Evolutionary conservation across 2,888 invertebrate species (phyloP).

Genomic region (Cantharis lateralis): DNA sequence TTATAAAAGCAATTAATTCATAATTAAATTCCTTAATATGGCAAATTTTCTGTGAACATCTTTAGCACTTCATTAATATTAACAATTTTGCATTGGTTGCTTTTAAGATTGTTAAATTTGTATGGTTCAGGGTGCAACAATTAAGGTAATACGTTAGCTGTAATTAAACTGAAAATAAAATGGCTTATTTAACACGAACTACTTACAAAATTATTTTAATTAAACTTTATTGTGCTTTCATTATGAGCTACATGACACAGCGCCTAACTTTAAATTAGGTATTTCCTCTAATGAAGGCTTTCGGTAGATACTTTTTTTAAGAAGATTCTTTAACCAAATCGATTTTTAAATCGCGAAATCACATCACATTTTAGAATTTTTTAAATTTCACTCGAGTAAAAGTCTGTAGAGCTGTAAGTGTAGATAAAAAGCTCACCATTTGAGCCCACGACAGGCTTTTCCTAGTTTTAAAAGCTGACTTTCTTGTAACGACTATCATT

Average conservation of each 20-base stretch:
- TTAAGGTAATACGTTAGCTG: neutral
- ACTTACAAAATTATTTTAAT: neutral
- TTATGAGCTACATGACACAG: neutral
- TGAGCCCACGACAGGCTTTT: neutral
- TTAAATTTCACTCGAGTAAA: neutral
- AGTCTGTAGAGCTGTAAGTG: neutral
- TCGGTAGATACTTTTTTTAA: neutral
- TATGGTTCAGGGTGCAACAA: neutral
- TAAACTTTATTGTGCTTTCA: neutral
- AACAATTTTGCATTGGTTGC: slow-evolving; percentile 4
- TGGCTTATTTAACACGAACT: neutral
- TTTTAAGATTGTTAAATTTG: neutral
- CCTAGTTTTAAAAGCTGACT: neutral
- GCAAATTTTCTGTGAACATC: slow-evolving; percentile 8
- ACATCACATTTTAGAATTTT: neutral
- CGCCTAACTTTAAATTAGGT: neutral
- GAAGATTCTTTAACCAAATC: neutral
- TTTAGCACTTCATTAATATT: slow-evolving; percentile 13
- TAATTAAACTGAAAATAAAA: neutral
- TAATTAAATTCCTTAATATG: slow-evolving; percentile 16
- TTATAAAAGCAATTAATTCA: slow-evolving; percentile 14
- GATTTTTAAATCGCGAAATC: neutral
- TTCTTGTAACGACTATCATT: neutral
- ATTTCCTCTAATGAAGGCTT: neutral
- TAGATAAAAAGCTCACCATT: neutral